These are phyloP conservation scores for Saccopteryx leptura DNA, from an alignment of 2,113 vertebrate genomes.

Conservation along the genomic window DNA sequence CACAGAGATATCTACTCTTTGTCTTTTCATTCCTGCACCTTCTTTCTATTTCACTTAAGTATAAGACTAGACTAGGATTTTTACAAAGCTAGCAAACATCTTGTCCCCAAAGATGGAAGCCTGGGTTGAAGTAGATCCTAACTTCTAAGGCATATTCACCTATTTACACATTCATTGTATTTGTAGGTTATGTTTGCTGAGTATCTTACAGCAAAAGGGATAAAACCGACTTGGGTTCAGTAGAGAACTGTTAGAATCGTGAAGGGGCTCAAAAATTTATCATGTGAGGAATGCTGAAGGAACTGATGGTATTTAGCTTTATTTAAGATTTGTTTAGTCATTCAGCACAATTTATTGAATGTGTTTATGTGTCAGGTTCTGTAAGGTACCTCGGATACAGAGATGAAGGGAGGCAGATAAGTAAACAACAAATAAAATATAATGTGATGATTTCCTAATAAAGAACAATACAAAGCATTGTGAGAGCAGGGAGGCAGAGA, in stretches of 20 bases:
- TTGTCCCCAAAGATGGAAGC: not conserved
- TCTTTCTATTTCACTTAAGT: not conserved
- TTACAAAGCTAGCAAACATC: not conserved
- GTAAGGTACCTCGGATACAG: not conserved
- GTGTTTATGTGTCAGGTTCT: not conserved
- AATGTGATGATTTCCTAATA: not conserved
- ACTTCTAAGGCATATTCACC: not conserved
- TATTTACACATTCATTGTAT: not conserved
- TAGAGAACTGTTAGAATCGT: not conserved
- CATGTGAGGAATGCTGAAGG: not conserved
- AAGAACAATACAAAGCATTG: not conserved
- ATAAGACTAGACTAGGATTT: not conserved
- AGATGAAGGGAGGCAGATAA: not conserved
- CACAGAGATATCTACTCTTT: not conserved
- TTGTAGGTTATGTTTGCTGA: not conserved
- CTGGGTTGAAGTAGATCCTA: not conserved
- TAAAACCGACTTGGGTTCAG: slow-evolving; percentile 4
- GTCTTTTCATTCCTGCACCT: not conserved
- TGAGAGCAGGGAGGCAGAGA: not conserved
- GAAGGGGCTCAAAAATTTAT: not conserved
- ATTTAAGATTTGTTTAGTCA: slow-evolving; percentile 4
- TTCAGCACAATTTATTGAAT: not conserved
- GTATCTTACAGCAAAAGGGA: not conserved
- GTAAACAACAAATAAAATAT: not conserved
- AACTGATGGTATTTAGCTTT: not conserved